These are phyloP conservation scores for Hetaerina titia DNA, from an alignment of 2,888 invertebrate genomes.

Conservation along the genomic window DNA sequence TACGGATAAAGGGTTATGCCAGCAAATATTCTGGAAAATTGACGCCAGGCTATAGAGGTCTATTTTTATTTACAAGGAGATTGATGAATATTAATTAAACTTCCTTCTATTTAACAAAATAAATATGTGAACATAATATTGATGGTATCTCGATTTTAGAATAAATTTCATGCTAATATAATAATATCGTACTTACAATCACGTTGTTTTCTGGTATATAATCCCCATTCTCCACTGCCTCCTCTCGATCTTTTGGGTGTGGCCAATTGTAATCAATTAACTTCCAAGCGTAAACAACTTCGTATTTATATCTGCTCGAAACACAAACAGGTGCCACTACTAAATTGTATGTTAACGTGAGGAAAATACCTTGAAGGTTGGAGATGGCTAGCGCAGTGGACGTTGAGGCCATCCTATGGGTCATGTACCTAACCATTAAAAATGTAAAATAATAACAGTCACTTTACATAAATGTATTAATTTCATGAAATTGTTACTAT, in stretches of 20 bases:
- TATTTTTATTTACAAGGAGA: background rate
- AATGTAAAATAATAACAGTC: background rate
- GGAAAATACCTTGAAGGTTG: background rate
- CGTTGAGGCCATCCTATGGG: background rate
- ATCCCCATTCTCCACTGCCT: background rate
- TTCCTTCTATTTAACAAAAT: background rate
- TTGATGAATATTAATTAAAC: no score
- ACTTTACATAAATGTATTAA: no score
- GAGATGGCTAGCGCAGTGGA: background rate
- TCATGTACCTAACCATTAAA: background rate
- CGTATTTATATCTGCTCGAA: background rate
- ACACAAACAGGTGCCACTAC: background rate
- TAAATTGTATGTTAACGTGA: background rate
- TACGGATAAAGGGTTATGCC: background rate
- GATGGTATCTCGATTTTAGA: background rate
- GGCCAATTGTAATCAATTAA: background rate
- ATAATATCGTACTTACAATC: conserved; percentile 25
- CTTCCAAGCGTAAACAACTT: conserved; percentile 30
- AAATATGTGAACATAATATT: background rate
- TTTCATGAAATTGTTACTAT: no score
- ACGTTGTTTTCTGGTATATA: conserved; percentile 23
- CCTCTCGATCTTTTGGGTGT: background rate
- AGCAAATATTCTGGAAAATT: no score
- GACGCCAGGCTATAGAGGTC: no score
- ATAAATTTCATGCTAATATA: no score